phyloP scores from a whole-genome alignment of 2,113 vertebrate genomes.

The Prochilodus magdalenae region DNA sequence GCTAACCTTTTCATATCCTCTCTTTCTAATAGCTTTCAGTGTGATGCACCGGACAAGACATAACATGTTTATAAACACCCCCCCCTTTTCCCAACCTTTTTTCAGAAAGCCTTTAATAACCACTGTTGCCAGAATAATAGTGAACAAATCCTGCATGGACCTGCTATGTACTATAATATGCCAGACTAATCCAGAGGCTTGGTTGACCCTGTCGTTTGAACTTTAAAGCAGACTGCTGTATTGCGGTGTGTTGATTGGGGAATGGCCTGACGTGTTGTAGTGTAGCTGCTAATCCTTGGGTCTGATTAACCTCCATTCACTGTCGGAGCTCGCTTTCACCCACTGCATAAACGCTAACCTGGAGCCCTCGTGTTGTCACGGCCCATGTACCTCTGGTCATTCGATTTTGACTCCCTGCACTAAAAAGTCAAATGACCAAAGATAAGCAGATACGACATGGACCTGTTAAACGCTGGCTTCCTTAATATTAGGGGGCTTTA shows the following conservation, averaged over 20 bases:
- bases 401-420: too few relatives aligned
- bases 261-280: conserved; percentile 67
- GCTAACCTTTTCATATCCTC: neutral
- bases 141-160: conserved; percentile 15
- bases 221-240: conserved; percentile 4
- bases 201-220: neutral
- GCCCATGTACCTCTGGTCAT: too few relatives aligned
- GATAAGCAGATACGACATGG: neutral
- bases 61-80: too few relatives aligned
- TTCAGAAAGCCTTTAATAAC: neutral
- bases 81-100: too few relatives aligned
- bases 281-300: conserved; percentile 66
- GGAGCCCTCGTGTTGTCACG: conserved; percentile 48
- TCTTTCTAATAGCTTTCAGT: neutral
- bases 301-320: conserved; percentile 42
- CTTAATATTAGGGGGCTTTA: too few relatives aligned
- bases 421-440: too few relatives aligned
- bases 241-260: conserved; percentile 30
- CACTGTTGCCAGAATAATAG: neutral
- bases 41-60: neutral
- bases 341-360: conserved; percentile 50
- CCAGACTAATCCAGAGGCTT: neutral
- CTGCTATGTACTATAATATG: neutral
- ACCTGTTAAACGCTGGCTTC: conserved; percentile 23
- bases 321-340: conserved; percentile 44